Conservation (phyloP, 1,140 invertebrate species). For the Musca vetustissima region DNA sequence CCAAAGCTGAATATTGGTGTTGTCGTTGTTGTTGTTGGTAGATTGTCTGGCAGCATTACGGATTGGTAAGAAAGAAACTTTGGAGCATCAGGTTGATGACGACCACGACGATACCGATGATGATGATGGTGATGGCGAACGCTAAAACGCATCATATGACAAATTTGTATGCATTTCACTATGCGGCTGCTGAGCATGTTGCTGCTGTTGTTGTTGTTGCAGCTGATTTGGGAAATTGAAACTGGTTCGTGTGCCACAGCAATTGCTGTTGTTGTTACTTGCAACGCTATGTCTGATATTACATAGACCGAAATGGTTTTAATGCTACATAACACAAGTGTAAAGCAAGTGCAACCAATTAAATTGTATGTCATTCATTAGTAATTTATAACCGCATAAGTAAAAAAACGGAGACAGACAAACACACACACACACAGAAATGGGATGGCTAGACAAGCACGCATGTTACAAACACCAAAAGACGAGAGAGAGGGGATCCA, state of each 20-base stretch:
- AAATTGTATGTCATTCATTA: slow-evolving; percentile 57
- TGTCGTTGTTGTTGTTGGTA: no score
- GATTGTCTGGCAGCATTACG: no score
- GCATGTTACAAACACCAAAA: not conserved
- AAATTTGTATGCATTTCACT: slow-evolving; percentile 48
- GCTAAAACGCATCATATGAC: slow-evolving; percentile 34
- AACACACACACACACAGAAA: not conserved
- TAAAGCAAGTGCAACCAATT: slow-evolving; percentile 40
- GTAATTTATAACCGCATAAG: slow-evolving; percentile 42
- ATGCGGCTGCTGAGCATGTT: not conserved
- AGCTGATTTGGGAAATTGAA: no score
- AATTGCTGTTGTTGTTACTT: slow-evolving; percentile 33
- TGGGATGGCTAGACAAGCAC: not conserved
- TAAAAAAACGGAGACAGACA: not conserved
- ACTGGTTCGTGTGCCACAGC: no score
- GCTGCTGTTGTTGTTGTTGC: slow-evolving; percentile 17
- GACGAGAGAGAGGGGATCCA: not conserved
- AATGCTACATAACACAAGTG: slow-evolving; percentile 16
- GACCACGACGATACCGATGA: no score
- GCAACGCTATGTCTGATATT: not conserved
- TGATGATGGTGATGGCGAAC: no score
- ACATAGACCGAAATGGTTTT: no score
- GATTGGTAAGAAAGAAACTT: not conserved
- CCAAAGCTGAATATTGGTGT: no score
- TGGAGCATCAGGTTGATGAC: not conserved